A percentile compares a stretch with the other conserved stretches of the same genome.
These are phyloP conservation scores for Tricholaema leucomelas DNA, from an alignment of 2,113 vertebrate genomes.

Conservation along the genomic window DNA sequence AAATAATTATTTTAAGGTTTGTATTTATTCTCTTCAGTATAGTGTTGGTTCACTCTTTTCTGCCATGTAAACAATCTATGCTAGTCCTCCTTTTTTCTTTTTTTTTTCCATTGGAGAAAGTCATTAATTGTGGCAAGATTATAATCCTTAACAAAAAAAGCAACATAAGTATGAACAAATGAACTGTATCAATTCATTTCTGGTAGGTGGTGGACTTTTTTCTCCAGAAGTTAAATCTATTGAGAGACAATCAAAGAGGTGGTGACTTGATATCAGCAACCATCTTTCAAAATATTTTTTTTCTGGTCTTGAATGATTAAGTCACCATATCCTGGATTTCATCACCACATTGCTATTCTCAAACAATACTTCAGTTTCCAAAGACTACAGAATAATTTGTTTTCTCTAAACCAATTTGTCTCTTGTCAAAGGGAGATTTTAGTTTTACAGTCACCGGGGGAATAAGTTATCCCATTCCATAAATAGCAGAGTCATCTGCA, in stretches of 20 bases:
- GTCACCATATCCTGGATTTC: slow-evolving; percentile 10
- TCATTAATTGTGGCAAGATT: not conserved
- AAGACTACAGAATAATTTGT: slow-evolving; percentile 77
- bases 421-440: slow-evolving; percentile 75
- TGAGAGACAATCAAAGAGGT: not conserved
- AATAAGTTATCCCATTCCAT: slow-evolving; percentile 68
- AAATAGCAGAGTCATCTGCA: slow-evolving; percentile 74
- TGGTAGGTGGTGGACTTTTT: not conserved
- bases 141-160: not conserved
- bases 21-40: not conserved
- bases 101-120: not conserved
- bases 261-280: slow-evolving; percentile 31
- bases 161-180: not conserved
- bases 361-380: slow-evolving; percentile 47
- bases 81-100: not conserved
- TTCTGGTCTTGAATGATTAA: slow-evolving; percentile 37
- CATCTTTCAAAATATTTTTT: slow-evolving; percentile 3
- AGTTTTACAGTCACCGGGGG: slow-evolving; percentile 66
- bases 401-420: slow-evolving; percentile 78
- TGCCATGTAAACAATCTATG: not conserved
- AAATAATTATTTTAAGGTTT: not conserved
- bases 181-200: not conserved
- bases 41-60: not conserved
- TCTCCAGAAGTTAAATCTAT: not conserved
- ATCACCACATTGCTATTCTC: slow-evolving; percentile 7